Percentiles rank a stretch among this genome's conserved stretches.
Evolutionary conservation across 2,888 invertebrate genomes (phyloP).

Genomic region (Lasiommata megera): DNA sequence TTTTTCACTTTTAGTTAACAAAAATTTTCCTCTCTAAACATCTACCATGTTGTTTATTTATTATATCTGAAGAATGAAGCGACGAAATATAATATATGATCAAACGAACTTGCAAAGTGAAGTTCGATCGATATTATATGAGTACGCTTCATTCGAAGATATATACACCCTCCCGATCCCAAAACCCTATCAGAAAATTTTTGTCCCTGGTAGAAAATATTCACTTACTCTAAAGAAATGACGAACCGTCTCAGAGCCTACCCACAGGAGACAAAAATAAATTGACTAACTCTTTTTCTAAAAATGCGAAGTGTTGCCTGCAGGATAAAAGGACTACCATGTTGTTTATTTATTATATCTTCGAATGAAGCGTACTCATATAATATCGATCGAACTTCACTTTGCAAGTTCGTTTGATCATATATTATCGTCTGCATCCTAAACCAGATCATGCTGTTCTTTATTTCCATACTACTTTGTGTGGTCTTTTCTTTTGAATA

Average conservation of each 20-base stretch:
- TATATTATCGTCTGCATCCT: no score
- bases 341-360: background rate
- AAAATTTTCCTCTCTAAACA: background rate
- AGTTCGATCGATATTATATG: background rate
- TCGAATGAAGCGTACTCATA: background rate
- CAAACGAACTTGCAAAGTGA: background rate
- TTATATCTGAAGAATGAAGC: background rate
- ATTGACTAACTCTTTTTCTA: background rate
- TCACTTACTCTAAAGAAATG: background rate
- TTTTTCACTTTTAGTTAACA: background rate
- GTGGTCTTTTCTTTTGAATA: no score
- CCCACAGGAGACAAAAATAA: background rate
- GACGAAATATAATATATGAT: conserved; percentile 1
- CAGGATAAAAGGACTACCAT: background rate
- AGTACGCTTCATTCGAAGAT: background rate
- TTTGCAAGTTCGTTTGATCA: background rate
- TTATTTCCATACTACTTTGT: no score
- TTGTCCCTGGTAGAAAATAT: background rate
- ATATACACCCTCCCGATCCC: background rate
- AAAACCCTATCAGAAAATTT: background rate
- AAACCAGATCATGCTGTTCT: no score
- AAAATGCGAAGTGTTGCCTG: background rate
- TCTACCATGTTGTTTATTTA: background rate
- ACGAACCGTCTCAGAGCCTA: background rate
- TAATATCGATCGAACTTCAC: background rate